Evolutionary conservation across 1,140 invertebrate species (phyloP), one percentile per base, ranked within the genome.

Genomic region (Tribolium madens): DNA sequence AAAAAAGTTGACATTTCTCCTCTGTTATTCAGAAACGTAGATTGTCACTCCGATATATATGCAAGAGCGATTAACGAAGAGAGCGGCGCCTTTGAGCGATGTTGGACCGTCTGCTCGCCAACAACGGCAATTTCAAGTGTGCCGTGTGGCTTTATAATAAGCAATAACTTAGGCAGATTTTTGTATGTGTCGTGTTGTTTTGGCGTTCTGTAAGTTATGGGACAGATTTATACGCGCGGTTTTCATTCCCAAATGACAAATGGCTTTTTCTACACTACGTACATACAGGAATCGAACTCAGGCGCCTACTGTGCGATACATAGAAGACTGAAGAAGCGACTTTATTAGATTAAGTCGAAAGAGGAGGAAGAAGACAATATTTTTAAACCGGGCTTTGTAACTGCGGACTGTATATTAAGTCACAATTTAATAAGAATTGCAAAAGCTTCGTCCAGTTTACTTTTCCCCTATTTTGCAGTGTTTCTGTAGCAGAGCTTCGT

Each of bases 191-290:
- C 84, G 81, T 82, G 82, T 84, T 85, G 84, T 85, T 85, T 85
- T 85, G 84, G 84, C 83, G 81, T 83, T 50, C 33, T 46, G 82
- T 85, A 84, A 85, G 81, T 85, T 85, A 85, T 84, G 83, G 78
- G 82, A 81, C 82, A 84, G 83, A 81, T 84, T 82, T 83, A 83
- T 81, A 78, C 76, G 79, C 73, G 78, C 70, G 80, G 80, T 80
- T 79, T 81, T 79, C 81, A 80, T 82, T 80, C 76, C 76, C 21
- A 52, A 42, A 81, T 83, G 82, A 83, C 82, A 83, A 83, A 83
- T 81, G 82, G 77, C 73, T 76, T 74, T 77, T 46, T 47, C 47
- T 73, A 53, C 50, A 52, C 42, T 57, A 33, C 48, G 70, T 33
- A 71, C 36, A 6, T 17, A 31, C 12, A 13, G 70, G 46, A 71